A percentile compares a stretch with the other conserved stretches of the same genome.
Conservation (phyloP, 2,113 vertebrate species). For the Tetrax tetrax region DNA sequence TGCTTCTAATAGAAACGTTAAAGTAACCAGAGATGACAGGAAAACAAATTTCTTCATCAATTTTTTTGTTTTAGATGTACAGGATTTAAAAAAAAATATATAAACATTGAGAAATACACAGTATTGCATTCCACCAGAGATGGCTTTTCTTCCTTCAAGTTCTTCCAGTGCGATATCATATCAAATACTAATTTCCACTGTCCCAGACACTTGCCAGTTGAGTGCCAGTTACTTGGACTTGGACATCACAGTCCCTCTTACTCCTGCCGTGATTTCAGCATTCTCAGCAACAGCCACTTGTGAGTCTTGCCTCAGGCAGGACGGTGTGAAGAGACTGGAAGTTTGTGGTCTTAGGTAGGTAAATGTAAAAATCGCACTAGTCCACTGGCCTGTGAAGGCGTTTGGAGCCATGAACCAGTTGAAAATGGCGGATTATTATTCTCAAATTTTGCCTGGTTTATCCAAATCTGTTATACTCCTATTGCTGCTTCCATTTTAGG, state of each 20-base stretch:
- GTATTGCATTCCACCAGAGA: fast-evolving
- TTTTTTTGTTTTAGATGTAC: neutral
- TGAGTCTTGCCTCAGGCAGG: no score
- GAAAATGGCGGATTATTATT: neutral
- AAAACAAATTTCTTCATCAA: neutral
- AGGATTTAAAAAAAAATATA: neutral
- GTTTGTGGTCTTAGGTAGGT: neutral
- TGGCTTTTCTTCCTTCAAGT: neutral
- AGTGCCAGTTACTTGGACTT: no score
- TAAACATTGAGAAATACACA: neutral
- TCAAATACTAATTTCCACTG: neutral
- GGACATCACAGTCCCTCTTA: neutral
- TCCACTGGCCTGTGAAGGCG: neutral
- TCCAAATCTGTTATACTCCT: neutral
- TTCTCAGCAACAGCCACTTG: neutral
- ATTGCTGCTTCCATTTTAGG: neutral
- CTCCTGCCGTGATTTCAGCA: neutral
- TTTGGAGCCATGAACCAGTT: neutral
- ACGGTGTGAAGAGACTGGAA: neutral
- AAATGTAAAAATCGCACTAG: fast-evolving
- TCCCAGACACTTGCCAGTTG: neutral
- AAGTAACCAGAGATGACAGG: neutral
- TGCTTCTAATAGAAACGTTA: fast-evolving
- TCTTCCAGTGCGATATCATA: neutral
- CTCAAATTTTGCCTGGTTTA: neutral